Evolutionary conservation across 2,113 vertebrate genomes (phyloP).

Genomic region (Physeter macrocephalus): DNA sequence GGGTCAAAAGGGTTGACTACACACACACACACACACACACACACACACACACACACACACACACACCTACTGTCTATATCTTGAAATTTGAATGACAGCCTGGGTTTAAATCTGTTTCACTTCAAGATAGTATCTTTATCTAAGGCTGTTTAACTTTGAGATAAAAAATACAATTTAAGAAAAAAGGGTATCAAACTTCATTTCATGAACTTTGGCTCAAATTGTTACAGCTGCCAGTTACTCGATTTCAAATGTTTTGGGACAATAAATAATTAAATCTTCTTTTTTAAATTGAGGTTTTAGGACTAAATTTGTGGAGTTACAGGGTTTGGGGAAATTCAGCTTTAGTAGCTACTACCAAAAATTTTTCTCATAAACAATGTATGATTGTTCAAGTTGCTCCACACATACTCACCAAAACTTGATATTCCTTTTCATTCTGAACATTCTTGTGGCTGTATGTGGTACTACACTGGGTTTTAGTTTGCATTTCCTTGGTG

Average conservation of each 20-base stretch:
- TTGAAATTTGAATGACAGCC: background rate
- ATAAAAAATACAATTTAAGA: background rate
- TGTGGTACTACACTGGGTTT: background rate
- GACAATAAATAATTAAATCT: background rate
- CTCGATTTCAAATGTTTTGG: slow-evolving; percentile 7
- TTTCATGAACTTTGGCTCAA: background rate
- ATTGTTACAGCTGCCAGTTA: background rate
- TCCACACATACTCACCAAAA: background rate
- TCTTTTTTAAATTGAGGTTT: background rate
- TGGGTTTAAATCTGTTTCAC: background rate
- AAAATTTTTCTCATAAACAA: background rate
- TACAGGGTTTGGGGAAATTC: background rate
- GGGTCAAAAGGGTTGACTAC: background rate
- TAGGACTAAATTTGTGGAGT: background rate
- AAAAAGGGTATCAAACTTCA: background rate
- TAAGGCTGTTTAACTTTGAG: background rate
- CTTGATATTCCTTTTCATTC: background rate
- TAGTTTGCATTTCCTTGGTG: background rate
- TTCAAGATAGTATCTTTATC: background rate
- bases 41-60: background rate
- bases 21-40: too few relatives aligned
- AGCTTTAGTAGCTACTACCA: background rate
- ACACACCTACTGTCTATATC: background rate
- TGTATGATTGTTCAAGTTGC: background rate
- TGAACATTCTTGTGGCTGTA: background rate